Percentiles rank a stretch among this genome's conserved stretches.
Evolutionary conservation across 2,797 vertebrate genomes (phyloP).

Genomic region (Karalla daura): DNA sequence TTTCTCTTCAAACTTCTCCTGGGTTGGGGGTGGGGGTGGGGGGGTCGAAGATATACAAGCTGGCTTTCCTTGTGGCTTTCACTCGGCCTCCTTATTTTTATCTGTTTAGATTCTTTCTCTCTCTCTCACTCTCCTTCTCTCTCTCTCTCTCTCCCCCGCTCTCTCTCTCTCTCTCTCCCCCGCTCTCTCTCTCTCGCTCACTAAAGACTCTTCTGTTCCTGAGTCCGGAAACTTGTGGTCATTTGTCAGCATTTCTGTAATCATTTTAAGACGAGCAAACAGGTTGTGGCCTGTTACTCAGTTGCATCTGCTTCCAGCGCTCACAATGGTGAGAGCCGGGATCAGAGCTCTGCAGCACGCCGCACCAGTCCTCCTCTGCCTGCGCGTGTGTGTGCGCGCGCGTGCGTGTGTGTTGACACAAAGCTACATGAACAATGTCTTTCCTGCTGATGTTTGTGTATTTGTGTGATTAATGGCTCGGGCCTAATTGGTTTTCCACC

Average conservation of each 20-base stretch:
- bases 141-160: background rate
- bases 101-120: constrained; percentile 38
- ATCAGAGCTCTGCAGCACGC: constrained; percentile 8
- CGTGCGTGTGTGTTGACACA: constrained; percentile 13
- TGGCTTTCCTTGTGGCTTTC: constrained; percentile 39
- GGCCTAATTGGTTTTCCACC: constrained; percentile 59
- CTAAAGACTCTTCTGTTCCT: constrained; percentile 45
- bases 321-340: constrained; percentile 17
- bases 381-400: constrained; percentile 17
- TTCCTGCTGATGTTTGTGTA: constrained; percentile 27
- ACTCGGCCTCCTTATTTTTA: constrained; percentile 42
- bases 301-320: constrained; percentile 32
- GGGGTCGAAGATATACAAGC: constrained; percentile 11
- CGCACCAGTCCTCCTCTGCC: background rate
- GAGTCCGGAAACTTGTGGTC: constrained; percentile 57
- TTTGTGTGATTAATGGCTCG: constrained; percentile 56
- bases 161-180: constrained; percentile 13
- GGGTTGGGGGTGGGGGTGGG: too few species aligned
- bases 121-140: too few species aligned
- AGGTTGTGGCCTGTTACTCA: constrained; percentile 53
- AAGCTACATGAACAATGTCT: constrained; percentile 11
- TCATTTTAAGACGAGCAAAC: constrained; percentile 52
- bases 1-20: constrained; percentile 29
- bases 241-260: constrained; percentile 59
- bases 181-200: constrained; percentile 25